A percentile compares a stretch with the other conserved stretches of the same genome.
Conservation (phyloP, 2,888 invertebrate species). For the Acanthococcus lagerstroemiae region DNA sequence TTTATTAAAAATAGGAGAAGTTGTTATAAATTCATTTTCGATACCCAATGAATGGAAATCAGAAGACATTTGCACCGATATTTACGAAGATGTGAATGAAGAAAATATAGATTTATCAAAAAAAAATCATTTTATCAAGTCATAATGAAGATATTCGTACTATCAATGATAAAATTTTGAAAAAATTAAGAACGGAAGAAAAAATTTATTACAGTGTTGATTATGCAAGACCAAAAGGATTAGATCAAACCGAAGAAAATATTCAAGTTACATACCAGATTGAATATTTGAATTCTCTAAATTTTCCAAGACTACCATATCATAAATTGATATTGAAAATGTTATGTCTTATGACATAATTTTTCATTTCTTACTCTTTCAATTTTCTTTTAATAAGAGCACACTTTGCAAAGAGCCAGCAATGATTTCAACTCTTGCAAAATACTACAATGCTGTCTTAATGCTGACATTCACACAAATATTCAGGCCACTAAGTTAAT, state of each 20-base stretch:
- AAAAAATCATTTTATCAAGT: neutral
- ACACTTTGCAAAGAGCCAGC: too few species aligned
- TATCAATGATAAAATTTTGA: neutral
- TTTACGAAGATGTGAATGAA: neutral
- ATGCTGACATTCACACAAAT: too few species aligned
- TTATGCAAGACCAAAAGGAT: neutral
- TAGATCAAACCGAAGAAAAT: neutral
- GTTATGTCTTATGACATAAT: too few species aligned
- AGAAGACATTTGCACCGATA: neutral
- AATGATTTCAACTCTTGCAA: too few species aligned
- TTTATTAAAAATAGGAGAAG: conserved; percentile 28
- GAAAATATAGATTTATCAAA: neutral
- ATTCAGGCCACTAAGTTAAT: too few species aligned
- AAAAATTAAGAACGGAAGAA: neutral
- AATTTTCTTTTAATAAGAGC: too few species aligned
- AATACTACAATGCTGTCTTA: too few species aligned
- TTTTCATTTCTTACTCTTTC: too few species aligned
- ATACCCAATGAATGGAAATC: neutral
- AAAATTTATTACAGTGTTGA: neutral
- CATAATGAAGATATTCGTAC: neutral
- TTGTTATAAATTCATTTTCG: neutral
- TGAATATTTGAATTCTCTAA: neutral
- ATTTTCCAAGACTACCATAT: neutral
- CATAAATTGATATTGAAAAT: neutral
- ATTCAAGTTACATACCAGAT: neutral